Base-by-base conservation (phyloP, 2,113 vertebrate species). In the Genyomyrus donnyi region DNA sequence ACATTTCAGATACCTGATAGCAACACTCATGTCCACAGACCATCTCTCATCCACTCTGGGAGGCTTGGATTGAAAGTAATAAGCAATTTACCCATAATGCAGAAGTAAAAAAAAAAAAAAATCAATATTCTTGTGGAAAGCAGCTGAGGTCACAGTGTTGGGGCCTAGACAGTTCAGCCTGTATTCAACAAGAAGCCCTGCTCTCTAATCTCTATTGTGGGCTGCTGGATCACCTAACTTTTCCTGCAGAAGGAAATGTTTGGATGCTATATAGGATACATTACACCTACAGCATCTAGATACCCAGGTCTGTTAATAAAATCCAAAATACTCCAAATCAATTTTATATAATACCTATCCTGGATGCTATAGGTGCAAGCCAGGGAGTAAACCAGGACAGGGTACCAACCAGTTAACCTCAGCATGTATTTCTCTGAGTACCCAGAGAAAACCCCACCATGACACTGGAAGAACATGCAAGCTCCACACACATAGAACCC, bases 41-140 rank as follows among this genome's bases (percentile, higher is more conserved):
- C 92, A 94, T 91, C 46, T 74, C 90, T 83, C 91, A 88, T 91
- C 74, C 88, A 92, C 92, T 85, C 89, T 91, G 93, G 93, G 94
- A 94, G 95, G 94, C 96, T 95, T 94, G 89, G 92, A 93, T 96
- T 96, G 91, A 93, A 92, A 92, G 90, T 92, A 86, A 77, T 95
- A 93, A 96, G 94, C 95, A 96, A 94, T 95, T 77, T 95, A 95
- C 91, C 11, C 92, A 95, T 94, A 96, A 96, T 45, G 89, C 1
- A 88, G 93, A 93, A 95, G 91, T 93, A 94, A 52, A 39, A 35
- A 53, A 35, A 53, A 53, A 39, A 39, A 56, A 39, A 94, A 95
- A 95, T 95, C 95, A 94, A 94, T 94, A 93, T 89, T 91, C 90
- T 86, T 66, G 90, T 91, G 94, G 92, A 85, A 90, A 92, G 53